Percentiles rank a stretch among this genome's conserved stretches.
phyloP scores from a whole-genome alignment of 1,140 invertebrate species.

The Oscheius sp. region DNA sequence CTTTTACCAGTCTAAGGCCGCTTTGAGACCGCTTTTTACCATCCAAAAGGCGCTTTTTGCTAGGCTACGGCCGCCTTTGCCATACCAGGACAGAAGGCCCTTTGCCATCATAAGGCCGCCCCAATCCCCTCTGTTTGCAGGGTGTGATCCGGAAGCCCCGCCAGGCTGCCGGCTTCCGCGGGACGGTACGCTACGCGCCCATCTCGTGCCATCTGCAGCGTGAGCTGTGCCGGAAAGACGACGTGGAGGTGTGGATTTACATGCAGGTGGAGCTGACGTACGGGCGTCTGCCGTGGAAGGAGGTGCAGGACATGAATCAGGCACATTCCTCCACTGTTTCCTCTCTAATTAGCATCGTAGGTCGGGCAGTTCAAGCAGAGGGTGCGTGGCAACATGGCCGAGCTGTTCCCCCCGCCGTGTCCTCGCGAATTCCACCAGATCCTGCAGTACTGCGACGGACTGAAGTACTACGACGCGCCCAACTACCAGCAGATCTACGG shows the following conservation, averaged over 20 bases:
- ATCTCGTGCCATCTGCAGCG: conserved; percentile 47
- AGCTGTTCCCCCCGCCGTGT: conserved; percentile 30
- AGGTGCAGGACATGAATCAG: conserved; percentile 46
- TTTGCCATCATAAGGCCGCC: too few relatives aligned
- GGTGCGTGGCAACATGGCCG: conserved; percentile 26
- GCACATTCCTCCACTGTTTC: too few relatives aligned
- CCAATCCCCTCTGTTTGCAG: conserved; percentile 13
- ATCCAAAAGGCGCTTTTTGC: too few relatives aligned
- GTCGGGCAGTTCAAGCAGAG: conserved; percentile 40
- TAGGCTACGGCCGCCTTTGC: too few relatives aligned
- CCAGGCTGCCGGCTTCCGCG: conserved; percentile 49
- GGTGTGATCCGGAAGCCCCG: conserved; percentile 52
- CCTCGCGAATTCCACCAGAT: conserved; percentile 25
- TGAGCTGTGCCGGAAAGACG: conserved; percentile 47
- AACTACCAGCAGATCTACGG: conserved; percentile 40
- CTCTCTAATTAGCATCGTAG: neutral
- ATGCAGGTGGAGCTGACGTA: conserved; percentile 45
- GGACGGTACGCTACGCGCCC: conserved; percentile 47
- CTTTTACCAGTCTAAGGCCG: too few relatives aligned
- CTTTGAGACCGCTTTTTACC: too few relatives aligned
- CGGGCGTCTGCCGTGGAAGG: conserved; percentile 48
- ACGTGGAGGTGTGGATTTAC: conserved; percentile 45
- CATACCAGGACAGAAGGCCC: too few relatives aligned
- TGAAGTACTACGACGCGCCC: conserved; percentile 40
- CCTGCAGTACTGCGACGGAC: conserved; percentile 23